Evolutionary conservation across 2,113 vertebrate genomes (phyloP).

Genomic region (Naja naja): DNA sequence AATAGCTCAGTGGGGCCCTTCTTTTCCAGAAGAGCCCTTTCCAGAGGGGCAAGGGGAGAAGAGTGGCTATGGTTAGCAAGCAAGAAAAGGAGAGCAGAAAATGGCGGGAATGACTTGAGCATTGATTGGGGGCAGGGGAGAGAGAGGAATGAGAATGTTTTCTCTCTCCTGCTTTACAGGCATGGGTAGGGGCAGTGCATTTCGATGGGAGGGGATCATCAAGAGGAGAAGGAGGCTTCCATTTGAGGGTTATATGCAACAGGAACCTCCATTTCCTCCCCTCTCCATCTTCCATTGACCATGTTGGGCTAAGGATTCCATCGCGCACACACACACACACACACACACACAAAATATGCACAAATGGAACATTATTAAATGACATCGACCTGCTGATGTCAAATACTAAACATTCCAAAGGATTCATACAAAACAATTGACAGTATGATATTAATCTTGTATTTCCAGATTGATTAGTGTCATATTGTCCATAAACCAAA

Average conservation of each 20-base stretch:
- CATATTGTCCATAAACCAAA: constrained; percentile 28
- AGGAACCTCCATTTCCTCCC: not conserved
- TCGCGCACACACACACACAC: not conserved
- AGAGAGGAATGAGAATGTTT: not conserved
- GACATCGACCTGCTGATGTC: constrained; percentile 31
- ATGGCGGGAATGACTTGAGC: not conserved
- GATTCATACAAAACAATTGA: constrained; percentile 22
- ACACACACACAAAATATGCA: not conserved
- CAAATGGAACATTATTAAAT: constrained; percentile 25
- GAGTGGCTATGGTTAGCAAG: not conserved
- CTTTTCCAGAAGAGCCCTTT: not conserved
- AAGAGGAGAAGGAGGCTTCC: not conserved
- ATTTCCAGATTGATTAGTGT: constrained; percentile 39
- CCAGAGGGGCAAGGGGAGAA: not conserved
- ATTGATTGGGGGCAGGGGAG: not conserved
- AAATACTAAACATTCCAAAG: constrained; percentile 26
- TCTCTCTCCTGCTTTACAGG: not conserved
- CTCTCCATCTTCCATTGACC: not conserved
- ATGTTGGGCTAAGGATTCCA: not conserved
- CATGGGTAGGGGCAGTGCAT: not conserved
- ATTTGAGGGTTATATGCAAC: not conserved
- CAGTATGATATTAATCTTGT: not conserved
- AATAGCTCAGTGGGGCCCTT: not conserved
- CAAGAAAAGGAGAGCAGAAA: not conserved
- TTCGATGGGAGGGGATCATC: not conserved